These are phyloP conservation scores for Drosophila saltans DNA, from an alignment of 1,140 invertebrate species.

Conservation along the genomic window DNA sequence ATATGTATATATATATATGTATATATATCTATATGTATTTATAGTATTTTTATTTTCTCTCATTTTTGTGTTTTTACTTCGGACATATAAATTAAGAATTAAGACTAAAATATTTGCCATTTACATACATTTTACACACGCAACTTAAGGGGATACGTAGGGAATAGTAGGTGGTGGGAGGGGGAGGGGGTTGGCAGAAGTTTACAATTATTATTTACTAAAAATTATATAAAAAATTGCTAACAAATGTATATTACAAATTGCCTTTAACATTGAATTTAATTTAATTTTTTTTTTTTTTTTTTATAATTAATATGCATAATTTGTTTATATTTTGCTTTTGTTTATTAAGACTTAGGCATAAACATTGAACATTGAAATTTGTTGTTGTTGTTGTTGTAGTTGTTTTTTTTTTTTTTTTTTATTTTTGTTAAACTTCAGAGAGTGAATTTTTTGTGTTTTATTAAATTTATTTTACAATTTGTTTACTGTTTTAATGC, in stretches of 20 bases:
- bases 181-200: constrained; percentile 2
- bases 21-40: constrained; percentile 44
- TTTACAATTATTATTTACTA: constrained; percentile 37
- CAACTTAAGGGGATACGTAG: constrained; percentile 58
- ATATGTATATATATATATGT: constrained; percentile 59
- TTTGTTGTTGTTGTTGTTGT: constrained; percentile 31
- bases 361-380: constrained; percentile 73
- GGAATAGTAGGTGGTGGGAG: constrained; percentile 5
- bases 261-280: constrained; percentile 78
- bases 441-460: constrained; percentile 34
- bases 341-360: constrained; percentile 64
- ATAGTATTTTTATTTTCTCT: constrained; percentile 38
- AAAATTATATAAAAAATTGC: constrained; percentile 62
- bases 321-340: constrained; percentile 27
- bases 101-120: constrained; percentile 65
- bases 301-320: constrained; percentile 38
- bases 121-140: constrained; percentile 45
- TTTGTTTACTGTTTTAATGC: constrained; percentile 3
- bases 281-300: constrained; percentile 50
- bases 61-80: constrained; percentile 52
- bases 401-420: constrained; percentile 22
- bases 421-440: constrained; percentile 37
- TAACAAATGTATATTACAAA: constrained; percentile 74
- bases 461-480: constrained; percentile 69
- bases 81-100: constrained; percentile 77